Evolutionary conservation across 2,888 invertebrate species (phyloP), one percentile per base, ranked within the genome.

Genomic region (Trichogramma evanescens): DNA sequence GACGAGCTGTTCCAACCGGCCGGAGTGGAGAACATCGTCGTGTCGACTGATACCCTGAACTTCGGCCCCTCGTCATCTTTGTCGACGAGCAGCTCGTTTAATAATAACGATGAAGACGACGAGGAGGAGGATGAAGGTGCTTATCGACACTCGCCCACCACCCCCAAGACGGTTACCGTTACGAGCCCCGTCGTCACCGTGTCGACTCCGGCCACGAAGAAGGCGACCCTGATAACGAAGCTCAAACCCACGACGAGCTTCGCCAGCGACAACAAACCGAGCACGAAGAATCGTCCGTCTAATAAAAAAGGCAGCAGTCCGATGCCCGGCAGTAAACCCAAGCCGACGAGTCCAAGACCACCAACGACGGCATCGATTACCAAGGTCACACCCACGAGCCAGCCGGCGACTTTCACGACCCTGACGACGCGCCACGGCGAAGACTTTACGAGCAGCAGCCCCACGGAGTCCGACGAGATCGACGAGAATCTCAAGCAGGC

Each of bases 1-100:
- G 79, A 80, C 52, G 78, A 80, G 51, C 63, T 78, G 5, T 77
- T 77, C 50, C 71, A 69, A 43, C 75, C 77, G 1, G 5, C 13
- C 9, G 50, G n/a, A 45, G 9, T 0, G 43, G 5, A 38, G n/a
- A 38, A 5, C 44, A 38, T 8, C 51, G 7, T 13, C 49, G 13
- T 13, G 9, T 6, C 50, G 50, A 9, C 50, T 1, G 50, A 50
- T 13, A 38, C 53, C 13, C 26, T 13, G 6, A 8, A 50, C 50
- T 10, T 9, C 3, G 6, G 38, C 4, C 50, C 26, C 1, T 6
- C 9, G 49, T 7, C n/a, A 0, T 13, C 9, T 49, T 10, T 40
- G 40, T 50, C 50, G 8, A 9, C 50, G 26, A 26, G 50, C 38
- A 49, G 9, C 49, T 10, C n/a, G n/a, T 13, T 26, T 2, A 26